Evolutionary conservation across 1,140 invertebrate genomes (phyloP).

Genomic region (Fopius arisanus): DNA sequence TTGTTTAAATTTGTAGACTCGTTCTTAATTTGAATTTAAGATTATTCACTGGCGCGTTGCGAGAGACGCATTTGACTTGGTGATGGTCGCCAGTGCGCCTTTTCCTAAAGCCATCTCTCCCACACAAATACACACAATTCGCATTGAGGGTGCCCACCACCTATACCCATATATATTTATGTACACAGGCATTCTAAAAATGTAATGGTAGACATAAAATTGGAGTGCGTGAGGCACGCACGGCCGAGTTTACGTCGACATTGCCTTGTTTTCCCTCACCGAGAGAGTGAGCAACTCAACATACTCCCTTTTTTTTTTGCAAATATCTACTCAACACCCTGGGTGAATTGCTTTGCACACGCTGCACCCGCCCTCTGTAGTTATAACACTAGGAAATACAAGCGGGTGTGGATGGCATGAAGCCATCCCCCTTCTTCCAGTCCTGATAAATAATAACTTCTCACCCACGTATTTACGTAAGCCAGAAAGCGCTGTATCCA

Average conservation of each 20-base stretch:
- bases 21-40: constrained; percentile 62
- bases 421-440: background rate
- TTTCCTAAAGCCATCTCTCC: constrained; percentile 39
- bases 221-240: constrained; percentile 6
- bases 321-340: background rate
- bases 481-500: background rate
- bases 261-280: background rate
- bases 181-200: constrained; percentile 11
- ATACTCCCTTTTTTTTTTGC: background rate
- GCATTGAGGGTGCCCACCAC: background rate
- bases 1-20: constrained; percentile 62
- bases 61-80: constrained; percentile 60
- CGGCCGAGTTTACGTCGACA: background rate
- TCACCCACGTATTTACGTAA: constrained; percentile 22
- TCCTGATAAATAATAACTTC: constrained; percentile 17
- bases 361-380: background rate
- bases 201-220: constrained; percentile 4
- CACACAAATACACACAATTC: constrained; percentile 3
- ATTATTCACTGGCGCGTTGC: constrained; percentile 60
- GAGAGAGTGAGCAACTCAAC: background rate
- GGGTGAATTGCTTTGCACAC: background rate
- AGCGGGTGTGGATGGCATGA: constrained; percentile 10
- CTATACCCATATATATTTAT: background rate
- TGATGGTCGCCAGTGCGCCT: constrained; percentile 53
- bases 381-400: constrained; percentile 12